These are phyloP conservation scores for Poecile atricapillus DNA, from an alignment of 2,113 vertebrate species.

Conservation along the genomic window DNA sequence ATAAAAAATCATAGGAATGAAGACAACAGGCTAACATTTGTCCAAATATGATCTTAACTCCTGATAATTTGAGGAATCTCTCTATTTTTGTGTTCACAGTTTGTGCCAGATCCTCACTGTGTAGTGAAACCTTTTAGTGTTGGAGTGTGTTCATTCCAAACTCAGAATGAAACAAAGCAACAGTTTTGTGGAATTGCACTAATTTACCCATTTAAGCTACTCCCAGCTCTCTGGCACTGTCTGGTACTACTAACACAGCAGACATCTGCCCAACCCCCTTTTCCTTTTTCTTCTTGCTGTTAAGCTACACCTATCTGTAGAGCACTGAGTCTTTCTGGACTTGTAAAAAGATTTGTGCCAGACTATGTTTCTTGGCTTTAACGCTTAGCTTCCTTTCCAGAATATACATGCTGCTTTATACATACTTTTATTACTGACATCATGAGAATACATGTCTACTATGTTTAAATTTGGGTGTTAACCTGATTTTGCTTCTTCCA, in stretches of 20 bases:
- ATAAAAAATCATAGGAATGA: conserved; percentile 58
- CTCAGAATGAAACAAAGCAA: background rate
- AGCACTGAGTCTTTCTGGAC: conserved; percentile 68
- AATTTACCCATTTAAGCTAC: background rate
- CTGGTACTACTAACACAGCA: background rate
- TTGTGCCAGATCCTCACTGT: conserved; percentile 6
- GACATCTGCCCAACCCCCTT: background rate
- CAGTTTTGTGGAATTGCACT: background rate
- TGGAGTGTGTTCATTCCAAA: background rate
- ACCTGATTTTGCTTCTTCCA: conserved; percentile 62
- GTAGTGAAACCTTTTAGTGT: background rate
- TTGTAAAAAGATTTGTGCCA: conserved; percentile 73
- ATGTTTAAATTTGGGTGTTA: conserved; percentile 73
- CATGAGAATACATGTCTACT: conserved; percentile 72
- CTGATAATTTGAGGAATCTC: conserved; percentile 24
- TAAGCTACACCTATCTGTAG: conserved; percentile 63
- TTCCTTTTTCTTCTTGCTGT: conserved; percentile 17
- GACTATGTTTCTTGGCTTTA: conserved; percentile 78
- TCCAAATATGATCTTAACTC: conserved; percentile 45
- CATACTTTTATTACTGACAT: conserved; percentile 77
- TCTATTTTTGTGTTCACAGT: background rate
- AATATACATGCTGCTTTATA: conserved; percentile 72
- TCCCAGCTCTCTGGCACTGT: conserved; percentile 25
- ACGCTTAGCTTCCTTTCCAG: conserved; percentile 69
- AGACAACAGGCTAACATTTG: conserved; percentile 39